Base-by-base conservation (phyloP, 2,888 invertebrate species). In the Drosophila paranaensis region DNA sequence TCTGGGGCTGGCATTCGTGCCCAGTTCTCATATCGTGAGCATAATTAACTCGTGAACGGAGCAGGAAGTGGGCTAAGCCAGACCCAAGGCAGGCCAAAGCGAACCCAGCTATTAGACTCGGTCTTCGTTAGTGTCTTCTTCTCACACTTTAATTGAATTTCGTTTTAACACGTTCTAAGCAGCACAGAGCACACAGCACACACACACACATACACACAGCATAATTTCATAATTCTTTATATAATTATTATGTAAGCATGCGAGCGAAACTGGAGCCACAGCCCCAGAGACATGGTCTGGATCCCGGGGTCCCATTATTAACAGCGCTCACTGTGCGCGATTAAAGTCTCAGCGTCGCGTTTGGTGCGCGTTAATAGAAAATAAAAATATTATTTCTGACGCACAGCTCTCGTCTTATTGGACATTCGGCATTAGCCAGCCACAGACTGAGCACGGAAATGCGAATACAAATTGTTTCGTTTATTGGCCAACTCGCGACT, bases 201-300 rank as follows among this genome's bases (percentile, higher is more conserved):
- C 50, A 71, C 50, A 58, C 53, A 69, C 58, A 46, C n/a, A 69
- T 71, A 64, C 30, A 33, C 50, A 58, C 53, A 69, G 61, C 50
- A 71, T 77, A 65, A 70, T 67, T 60, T 83, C 64, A 82, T 82
- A 62, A 67, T 71, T 58, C 78, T 80, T 71, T 74, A 76, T 86
- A 88, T 86, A 88, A 80, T 86, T 86, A 88, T 86, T 86, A 86
- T 86, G 87, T 86, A 90, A 86, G 85, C 90, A 90, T 89, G 90
- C 90, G 81, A 89, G 64, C 86, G 71, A 79, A 88, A 79, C 83
- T 86, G 76, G 87, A 71, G 71, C 73, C 71, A 48, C n/a, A 46
- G 16, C 60, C 46, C 43, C 20, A 20, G 50, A 51, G 48, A 37
- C 13, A 25, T n/a, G 66, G 14, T 10, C 51, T 27, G 60, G 50